Evolutionary conservation across 2,888 invertebrate genomes (phyloP).

Genomic region (Philereme vetulata): DNA sequence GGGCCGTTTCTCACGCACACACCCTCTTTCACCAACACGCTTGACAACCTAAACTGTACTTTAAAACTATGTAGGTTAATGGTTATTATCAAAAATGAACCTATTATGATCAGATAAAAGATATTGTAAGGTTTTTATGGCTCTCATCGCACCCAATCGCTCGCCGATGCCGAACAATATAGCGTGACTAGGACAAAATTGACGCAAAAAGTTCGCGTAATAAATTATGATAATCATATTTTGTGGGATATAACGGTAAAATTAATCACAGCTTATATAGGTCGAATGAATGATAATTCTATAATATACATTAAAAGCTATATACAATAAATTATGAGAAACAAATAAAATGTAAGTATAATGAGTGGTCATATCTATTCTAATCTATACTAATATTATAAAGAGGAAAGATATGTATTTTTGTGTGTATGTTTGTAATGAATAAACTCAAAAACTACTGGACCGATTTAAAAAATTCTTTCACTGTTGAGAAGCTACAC

Average conservation of each 20-base stretch:
- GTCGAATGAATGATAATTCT: neutral
- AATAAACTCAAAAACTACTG: no score
- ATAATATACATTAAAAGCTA: no score
- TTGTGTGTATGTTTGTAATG: no score
- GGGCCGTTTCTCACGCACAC: constrained; percentile 70
- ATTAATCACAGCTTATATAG: constrained; percentile 3
- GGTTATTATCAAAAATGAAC: constrained; percentile 49
- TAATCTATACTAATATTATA: no score
- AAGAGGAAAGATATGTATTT: no score
- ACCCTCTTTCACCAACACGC: constrained; percentile 45
- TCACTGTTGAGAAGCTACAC: no score
- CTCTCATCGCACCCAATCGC: constrained; percentile 51
- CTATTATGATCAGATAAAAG: constrained; percentile 53
- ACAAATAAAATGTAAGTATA: no score
- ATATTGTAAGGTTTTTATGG: constrained; percentile 59
- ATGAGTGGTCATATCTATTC: no score
- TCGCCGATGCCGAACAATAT: constrained; percentile 47
- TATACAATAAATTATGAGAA: no score
- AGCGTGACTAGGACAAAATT: constrained; percentile 56
- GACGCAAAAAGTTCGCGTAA: constrained; percentile 47
- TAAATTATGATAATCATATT: constrained; percentile 12
- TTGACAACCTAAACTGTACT: constrained; percentile 51
- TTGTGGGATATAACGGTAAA: constrained; percentile 2
- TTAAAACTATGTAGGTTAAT: constrained; percentile 55
- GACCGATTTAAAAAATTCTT: no score